phyloP scores from a whole-genome alignment of 2,113 vertebrate genomes.

The Nasalis larvatus region DNA sequence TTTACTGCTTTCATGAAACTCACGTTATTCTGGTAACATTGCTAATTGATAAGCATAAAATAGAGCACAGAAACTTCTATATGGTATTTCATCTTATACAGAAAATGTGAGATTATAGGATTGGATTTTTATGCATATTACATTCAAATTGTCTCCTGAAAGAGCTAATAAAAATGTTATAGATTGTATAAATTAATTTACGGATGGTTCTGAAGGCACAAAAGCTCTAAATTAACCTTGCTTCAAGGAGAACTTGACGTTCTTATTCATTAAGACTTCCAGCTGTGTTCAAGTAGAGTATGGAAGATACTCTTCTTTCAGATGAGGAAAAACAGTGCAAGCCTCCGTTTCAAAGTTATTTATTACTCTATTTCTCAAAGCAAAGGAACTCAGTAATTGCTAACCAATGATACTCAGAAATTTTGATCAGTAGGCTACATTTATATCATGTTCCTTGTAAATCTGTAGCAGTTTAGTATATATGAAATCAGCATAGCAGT shows the following conservation, averaged over 20 bases:
- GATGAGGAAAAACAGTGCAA: background rate
- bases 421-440: background rate
- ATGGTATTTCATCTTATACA: background rate
- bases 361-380: constrained; percentile 29
- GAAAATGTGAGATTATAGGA: background rate
- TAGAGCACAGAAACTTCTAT: background rate
- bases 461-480: background rate
- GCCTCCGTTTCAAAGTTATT: background rate
- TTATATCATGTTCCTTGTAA: background rate
- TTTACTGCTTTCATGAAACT: constrained; percentile 10
- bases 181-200: constrained; percentile 59
- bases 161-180: constrained; percentile 56
- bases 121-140: constrained; percentile 26
- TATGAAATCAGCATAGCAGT: background rate
- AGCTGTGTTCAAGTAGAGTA: background rate
- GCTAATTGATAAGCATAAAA: background rate
- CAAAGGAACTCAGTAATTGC: background rate
- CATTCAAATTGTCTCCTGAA: constrained; percentile 50
- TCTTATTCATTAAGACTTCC: constrained; percentile 40
- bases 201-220: constrained; percentile 36
- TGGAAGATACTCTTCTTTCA: background rate
- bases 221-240: constrained; percentile 53
- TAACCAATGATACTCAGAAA: background rate
- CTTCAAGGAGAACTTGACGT: constrained; percentile 47
- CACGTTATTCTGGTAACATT: background rate